phyloP scores from a whole-genome alignment of 2,888 invertebrate species.

The Mythimna albipuncta region DNA sequence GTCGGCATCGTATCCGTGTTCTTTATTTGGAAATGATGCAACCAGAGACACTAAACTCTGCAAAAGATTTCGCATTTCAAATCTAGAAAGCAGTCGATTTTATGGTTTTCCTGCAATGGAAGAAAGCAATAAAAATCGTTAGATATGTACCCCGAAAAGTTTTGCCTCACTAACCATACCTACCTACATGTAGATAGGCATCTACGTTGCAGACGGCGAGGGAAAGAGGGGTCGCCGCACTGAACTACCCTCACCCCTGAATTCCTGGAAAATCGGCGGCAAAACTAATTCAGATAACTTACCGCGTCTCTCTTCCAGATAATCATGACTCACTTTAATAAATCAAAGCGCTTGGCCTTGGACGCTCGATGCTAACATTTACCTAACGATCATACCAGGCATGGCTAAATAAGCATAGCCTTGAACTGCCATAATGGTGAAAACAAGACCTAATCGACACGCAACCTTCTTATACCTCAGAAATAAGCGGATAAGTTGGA shows the following conservation, averaged over 20 bases:
- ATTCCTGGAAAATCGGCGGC: conserved; percentile 69
- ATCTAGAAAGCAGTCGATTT: conserved; percentile 12
- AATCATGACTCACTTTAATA: conserved; percentile 57
- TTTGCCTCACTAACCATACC: conserved; percentile 38
- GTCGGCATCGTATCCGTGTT: background rate
- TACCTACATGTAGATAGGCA: conserved; percentile 43
- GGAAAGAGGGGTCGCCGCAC: conserved; percentile 68
- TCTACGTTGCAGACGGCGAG: conserved; percentile 65
- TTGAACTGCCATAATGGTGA: conserved; percentile 60
- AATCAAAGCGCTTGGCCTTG: conserved; percentile 60
- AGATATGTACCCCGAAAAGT: conserved; percentile 53
- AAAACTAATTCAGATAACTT: conserved; percentile 62
- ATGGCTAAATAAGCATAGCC: conserved; percentile 59
- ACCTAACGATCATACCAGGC: conserved; percentile 56
- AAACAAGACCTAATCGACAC: conserved; percentile 60
- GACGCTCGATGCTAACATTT: conserved; percentile 46
- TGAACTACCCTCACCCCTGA: conserved; percentile 57
- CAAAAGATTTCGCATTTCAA: conserved; percentile 20
- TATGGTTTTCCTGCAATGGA: conserved; percentile 25
- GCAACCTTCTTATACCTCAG: conserved; percentile 55
- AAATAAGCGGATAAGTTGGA: conserved; percentile 53
- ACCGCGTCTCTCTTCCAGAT: conserved; percentile 49
- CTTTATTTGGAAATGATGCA: conserved; percentile 21
- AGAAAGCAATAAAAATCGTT: conserved; percentile 30
- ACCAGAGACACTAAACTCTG: background rate